Conservation (phyloP, 2,888 invertebrate genomes). For the Prostheceraeus crozeri region DNA sequence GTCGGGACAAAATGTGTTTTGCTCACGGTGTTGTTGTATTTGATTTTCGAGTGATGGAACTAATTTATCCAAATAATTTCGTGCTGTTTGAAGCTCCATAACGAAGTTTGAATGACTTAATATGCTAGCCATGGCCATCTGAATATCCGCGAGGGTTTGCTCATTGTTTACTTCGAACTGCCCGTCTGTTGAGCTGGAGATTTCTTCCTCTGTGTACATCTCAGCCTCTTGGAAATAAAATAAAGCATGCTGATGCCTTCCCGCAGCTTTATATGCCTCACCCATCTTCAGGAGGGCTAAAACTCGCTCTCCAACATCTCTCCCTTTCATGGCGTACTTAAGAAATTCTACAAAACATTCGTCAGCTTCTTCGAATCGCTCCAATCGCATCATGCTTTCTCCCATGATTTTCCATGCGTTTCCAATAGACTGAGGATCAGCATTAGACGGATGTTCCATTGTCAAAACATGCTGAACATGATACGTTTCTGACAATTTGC, state of each 20-base stretch:
- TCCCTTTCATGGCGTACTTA: background rate
- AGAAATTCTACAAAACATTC: background rate
- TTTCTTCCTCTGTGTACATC: constrained; percentile 13
- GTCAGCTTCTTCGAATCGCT: constrained; percentile 1
- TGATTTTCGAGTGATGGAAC: background rate
- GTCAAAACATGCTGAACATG: background rate
- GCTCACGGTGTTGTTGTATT: background rate
- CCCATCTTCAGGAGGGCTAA: constrained; percentile 12
- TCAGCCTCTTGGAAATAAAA: constrained; percentile 1
- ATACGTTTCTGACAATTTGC: constrained; percentile 13
- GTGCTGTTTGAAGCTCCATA: background rate
- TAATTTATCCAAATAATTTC: constrained; percentile 1
- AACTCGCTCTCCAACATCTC: constrained; percentile 15
- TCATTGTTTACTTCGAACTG: no score
- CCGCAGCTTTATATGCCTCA: background rate
- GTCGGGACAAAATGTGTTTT: background rate
- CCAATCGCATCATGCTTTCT: constrained; percentile 5
- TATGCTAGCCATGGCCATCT: background rate
- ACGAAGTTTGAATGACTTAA: background rate
- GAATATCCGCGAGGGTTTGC: background rate
- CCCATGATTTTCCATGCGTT: background rate
- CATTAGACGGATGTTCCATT: no score
- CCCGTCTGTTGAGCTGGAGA: no score
- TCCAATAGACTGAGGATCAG: no score
- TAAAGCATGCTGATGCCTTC: background rate